Conservation (phyloP, 2,113 vertebrate species). For the Electrona antarctica region DNA sequence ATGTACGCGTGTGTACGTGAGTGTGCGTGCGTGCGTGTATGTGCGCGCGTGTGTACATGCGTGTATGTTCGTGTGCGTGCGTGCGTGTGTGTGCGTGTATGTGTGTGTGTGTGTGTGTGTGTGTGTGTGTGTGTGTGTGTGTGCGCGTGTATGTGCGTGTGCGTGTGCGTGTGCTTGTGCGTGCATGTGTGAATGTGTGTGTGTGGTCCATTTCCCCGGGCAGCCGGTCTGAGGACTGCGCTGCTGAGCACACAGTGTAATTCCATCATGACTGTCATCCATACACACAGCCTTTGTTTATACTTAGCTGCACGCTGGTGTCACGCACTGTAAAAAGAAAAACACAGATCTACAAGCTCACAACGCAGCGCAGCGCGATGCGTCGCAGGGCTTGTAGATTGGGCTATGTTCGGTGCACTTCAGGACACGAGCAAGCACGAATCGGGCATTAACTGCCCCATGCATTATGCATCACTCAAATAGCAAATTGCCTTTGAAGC, state of each 20-base stretch:
- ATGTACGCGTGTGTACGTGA: not conserved
- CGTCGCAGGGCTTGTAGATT: no score
- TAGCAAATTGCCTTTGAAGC: no score
- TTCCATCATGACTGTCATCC: conserved; percentile 18
- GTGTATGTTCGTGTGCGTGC: not conserved
- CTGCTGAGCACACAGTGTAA: conserved; percentile 8
- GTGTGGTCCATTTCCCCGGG: not conserved
- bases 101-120: not conserved
- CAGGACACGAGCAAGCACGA: no score
- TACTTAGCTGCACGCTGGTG: no score
- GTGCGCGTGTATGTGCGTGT: not conserved
- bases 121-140: not conserved
- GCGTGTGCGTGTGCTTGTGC: not conserved
- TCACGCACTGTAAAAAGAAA: no score
- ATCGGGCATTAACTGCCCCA: no score
- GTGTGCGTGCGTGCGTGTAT: not conserved
- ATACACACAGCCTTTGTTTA: not conserved
- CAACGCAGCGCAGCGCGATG: no score
- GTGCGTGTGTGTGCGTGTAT: no score
- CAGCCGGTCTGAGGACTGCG: not conserved
- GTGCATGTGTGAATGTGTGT: no score
- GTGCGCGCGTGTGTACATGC: not conserved
- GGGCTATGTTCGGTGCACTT: no score
- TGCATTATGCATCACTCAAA: no score
- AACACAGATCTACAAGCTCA: no score